Evolutionary conservation across 2,797 vertebrate genomes (phyloP), one percentile per base, ranked within the genome.

Genomic region (Botia kubotai): DNA sequence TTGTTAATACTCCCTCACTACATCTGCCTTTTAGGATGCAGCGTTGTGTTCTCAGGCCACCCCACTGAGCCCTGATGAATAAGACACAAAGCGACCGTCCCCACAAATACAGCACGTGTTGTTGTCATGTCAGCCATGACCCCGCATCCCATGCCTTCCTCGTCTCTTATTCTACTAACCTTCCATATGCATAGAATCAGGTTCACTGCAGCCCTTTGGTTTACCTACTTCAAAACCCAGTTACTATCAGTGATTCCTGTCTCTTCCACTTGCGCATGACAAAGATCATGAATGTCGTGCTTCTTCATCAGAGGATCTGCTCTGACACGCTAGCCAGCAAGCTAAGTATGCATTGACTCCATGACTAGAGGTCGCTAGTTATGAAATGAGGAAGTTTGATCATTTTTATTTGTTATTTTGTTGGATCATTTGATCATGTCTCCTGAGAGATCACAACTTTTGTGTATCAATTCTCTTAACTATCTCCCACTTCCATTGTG

Each of bases 161-260:
- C 84, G 55, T 89, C 86, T 84, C 46, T 72, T 79, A 72, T 79
- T 86, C 89, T 87, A 88, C 52, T 52, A 87, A 86, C 89, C 92
- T 95, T 95, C 95, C 93, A 95, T 94, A 95, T 95, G 93, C 92
- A 95, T 91, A 33, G 77, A 80, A 89, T 92, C 79, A 84, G 89
- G 87, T 92, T 83, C 90, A 84, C 87, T 87, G 90, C 90, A 81
- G 88, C 90, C 89, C 84, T 82, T 83, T 84, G 81, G 80, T 85
- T 76, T 71, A 48, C 19, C 63, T 57, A 75, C 81, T 88, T 89
- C 43, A 86, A 92, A 89, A 87, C 83, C 67, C n/a, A 65, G 86
- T 82, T 87, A 86, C 87, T 89, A 86, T 88, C 87, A 86, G 83
- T 86, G 82, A 85, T 68, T 82, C 88, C 36, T 86, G 88, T 89